Percentiles rank a stretch among this genome's conserved stretches.
Conservation (phyloP, 2,797 vertebrate species). For the Gymnothorax javanicus region DNA sequence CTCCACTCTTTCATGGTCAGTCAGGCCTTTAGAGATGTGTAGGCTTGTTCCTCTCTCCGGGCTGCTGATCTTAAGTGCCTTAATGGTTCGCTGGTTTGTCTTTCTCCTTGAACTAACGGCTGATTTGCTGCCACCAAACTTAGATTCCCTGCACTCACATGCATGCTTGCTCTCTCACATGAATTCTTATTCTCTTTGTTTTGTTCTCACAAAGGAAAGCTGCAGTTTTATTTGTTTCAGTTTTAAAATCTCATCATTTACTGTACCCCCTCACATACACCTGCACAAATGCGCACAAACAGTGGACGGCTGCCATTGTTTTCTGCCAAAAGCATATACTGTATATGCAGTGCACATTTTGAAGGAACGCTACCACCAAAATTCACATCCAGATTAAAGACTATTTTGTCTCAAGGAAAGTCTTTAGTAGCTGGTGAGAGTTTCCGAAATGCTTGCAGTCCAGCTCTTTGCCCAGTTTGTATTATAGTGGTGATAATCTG, state of each 20-base stretch:
- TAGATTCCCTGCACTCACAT: not conserved
- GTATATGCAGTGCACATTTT: not conserved
- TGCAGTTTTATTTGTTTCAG: not conserved
- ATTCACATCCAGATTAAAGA: not conserved
- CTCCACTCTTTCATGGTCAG: conserved; percentile 35
- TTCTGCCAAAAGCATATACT: not conserved
- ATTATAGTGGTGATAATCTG: not conserved
- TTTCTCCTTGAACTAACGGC: conserved; percentile 36
- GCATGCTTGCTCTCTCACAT: not conserved
- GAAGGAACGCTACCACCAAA: not conserved
- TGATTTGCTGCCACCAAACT: conserved; percentile 32
- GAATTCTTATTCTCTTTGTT: not conserved
- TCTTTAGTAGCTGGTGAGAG: not conserved
- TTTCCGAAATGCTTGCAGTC: not conserved
- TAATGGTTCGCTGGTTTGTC: conserved; percentile 30
- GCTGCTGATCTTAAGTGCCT: conserved; percentile 31
- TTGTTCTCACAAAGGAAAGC: not conserved
- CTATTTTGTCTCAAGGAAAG: not conserved
- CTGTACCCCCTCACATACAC: not conserved
- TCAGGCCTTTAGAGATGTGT: conserved; percentile 37
- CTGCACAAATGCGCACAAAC: not conserved
- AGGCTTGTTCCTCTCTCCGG: conserved; percentile 29
- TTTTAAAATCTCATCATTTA: not conserved
- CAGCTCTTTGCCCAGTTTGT: not conserved
- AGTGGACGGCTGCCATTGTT: not conserved